Percentiles rank a stretch among this genome's conserved stretches.
phyloP scores from a whole-genome alignment of 2,888 invertebrate genomes.

The Endotricha flammealis region DNA sequence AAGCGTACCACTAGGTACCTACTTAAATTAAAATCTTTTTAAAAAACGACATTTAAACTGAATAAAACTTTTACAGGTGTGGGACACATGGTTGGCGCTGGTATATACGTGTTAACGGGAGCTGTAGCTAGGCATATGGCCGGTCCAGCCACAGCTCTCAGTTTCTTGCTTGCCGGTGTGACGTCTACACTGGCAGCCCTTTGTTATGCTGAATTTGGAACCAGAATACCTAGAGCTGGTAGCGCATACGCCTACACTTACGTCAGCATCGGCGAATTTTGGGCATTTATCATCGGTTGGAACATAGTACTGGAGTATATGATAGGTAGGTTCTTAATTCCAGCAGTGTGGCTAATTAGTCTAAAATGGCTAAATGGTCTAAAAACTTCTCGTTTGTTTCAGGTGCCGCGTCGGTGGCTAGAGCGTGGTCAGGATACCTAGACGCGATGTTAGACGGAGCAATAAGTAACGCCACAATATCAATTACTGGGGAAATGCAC shows the following conservation, averaged over 20 bases:
- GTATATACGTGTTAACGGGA: conserved; percentile 94
- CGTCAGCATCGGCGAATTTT: conserved; percentile 94
- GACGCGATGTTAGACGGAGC: conserved; percentile 86
- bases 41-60: no score
- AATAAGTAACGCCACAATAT: conserved; percentile 85
- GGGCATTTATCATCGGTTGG: conserved; percentile 97
- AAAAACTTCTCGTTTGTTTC: conserved; percentile 37
- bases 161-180: conserved; percentile 83
- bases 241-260: conserved; percentile 97
- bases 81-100: conserved; percentile 97
- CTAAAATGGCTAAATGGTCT: no score
- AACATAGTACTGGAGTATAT: conserved; percentile 94
- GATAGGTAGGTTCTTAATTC: conserved; percentile 88
- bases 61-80: conserved; percentile 81
- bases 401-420: conserved; percentile 92
- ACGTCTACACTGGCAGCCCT: conserved; percentile 89
- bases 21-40: no score
- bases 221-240: conserved; percentile 91
- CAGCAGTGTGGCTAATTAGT: no score
- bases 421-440: conserved; percentile 93
- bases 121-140: conserved; percentile 89
- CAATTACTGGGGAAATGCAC: conserved; percentile 83
- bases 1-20: no score
- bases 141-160: conserved; percentile 88
- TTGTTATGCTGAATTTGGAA: conserved; percentile 94